A percentile compares a stretch with the other conserved stretches of the same genome.
Evolutionary conservation across 2,888 invertebrate genomes (phyloP).

Genomic region (Cephonodes hylas): DNA sequence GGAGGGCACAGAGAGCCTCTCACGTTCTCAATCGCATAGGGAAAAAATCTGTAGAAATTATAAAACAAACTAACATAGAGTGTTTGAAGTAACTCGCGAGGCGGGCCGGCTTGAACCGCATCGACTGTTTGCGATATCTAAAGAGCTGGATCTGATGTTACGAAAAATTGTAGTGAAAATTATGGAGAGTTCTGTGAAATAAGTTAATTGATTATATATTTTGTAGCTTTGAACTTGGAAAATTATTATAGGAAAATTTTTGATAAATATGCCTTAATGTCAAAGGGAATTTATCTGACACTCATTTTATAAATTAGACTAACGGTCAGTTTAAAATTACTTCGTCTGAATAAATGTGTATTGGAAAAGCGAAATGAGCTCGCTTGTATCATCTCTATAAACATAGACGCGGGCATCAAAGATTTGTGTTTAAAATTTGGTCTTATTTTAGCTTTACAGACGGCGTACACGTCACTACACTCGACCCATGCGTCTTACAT

Average conservation of each 20-base stretch:
- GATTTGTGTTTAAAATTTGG: conserved; percentile 82
- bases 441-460: conserved; percentile 82
- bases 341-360: too few relatives aligned
- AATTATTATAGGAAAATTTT: too few relatives aligned
- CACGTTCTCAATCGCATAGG: conserved; percentile 41
- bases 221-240: background rate
- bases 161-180: conserved; percentile 18
- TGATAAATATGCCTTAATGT: too few relatives aligned
- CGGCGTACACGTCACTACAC: conserved; percentile 76
- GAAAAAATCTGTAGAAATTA: conserved; percentile 59
- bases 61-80: conserved; percentile 65
- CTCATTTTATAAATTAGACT: background rate
- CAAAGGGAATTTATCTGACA: too few relatives aligned
- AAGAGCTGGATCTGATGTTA: conserved; percentile 30
- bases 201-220: background rate
- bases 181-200: background rate
- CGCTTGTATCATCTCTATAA: conserved; percentile 62
- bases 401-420: conserved; percentile 61
- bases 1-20: conserved; percentile 21
- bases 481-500: conserved; percentile 78
- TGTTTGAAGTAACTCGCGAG: conserved; percentile 67
- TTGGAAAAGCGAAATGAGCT: conserved; percentile 8
- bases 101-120: conserved; percentile 63
- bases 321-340: too few relatives aligned
- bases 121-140: conserved; percentile 54